Evolutionary conservation across 2,888 invertebrate genomes (phyloP).

Genomic region (Elmis aenea): DNA sequence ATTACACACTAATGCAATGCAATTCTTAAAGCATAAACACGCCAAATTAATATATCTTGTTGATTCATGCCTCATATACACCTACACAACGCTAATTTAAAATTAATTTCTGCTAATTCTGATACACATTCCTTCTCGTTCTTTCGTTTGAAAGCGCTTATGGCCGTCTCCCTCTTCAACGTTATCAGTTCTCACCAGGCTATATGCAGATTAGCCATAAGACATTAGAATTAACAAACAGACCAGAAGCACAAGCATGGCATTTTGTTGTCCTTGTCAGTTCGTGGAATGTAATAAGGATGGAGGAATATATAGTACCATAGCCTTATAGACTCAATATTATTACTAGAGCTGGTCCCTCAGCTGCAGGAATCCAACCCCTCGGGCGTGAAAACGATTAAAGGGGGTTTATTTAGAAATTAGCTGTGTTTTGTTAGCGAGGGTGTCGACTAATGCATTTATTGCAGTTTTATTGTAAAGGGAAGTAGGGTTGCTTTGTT

Average conservation of each 20-base stretch:
- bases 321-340: slow-evolving; percentile 25
- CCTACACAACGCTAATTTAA: slow-evolving; percentile 24
- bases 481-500: slow-evolving; percentile 5
- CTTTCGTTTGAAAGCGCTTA: slow-evolving; percentile 6
- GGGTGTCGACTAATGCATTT: slow-evolving; percentile 27
- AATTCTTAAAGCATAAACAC: slow-evolving; percentile 14
- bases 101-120: slow-evolving; percentile 24
- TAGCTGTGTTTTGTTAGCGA: slow-evolving; percentile 27
- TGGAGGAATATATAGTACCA: slow-evolving; percentile 2
- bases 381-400: slow-evolving; percentile 24
- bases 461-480: slow-evolving; percentile 21
- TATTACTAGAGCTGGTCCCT: slow-evolving; percentile 21
- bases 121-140: slow-evolving; percentile 15
- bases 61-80: slow-evolving; percentile 14
- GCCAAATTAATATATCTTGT: slow-evolving; percentile 15
- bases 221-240: slow-evolving; percentile 19
- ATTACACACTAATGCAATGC: too few relatives aligned
- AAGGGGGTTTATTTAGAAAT: slow-evolving; percentile 28
- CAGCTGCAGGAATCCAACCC: slow-evolving; percentile 17
- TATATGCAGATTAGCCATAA: slow-evolving; percentile 25
- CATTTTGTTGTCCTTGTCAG: slow-evolving; percentile 7
- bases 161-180: slow-evolving; percentile 18
- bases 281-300: slow-evolving; percentile 6
- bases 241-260: slow-evolving; percentile 2
- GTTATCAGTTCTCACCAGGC: slow-evolving; percentile 26